phyloP scores from a whole-genome alignment of 2,888 invertebrate species.

The Onthophagus sagittarius region DNA sequence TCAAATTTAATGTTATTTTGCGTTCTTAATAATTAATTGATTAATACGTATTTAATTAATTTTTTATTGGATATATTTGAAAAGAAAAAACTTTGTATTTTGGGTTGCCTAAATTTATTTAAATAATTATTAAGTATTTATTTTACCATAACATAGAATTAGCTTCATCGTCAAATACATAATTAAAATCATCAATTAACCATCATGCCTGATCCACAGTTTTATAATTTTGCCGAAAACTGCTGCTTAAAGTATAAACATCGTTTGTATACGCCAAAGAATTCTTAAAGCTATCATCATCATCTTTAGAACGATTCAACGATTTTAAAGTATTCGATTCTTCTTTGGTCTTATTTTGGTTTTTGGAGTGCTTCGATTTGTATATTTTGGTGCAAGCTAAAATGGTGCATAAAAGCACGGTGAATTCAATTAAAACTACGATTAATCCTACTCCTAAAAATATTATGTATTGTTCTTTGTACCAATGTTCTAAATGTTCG shows the following conservation, averaged over 20 bases:
- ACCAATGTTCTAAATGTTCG: slow-evolving; percentile 69
- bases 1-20: background rate
- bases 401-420: slow-evolving; percentile 66
- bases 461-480: slow-evolving; percentile 68
- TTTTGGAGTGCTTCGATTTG: slow-evolving; percentile 50
- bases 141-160: slow-evolving; percentile 60
- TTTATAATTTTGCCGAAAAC: slow-evolving; percentile 45
- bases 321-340: slow-evolving; percentile 13
- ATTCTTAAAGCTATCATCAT: slow-evolving; percentile 10
- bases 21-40: too few relatives aligned
- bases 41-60: too few relatives aligned
- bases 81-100: too few relatives aligned
- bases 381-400: slow-evolving; percentile 65
- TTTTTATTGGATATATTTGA: too few relatives aligned
- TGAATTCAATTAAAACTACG: slow-evolving; percentile 69
- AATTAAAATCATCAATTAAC: slow-evolving; percentile 39
- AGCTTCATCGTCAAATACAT: slow-evolving; percentile 54
- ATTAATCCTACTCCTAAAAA: slow-evolving; percentile 64
- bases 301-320: background rate
- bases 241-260: slow-evolving; percentile 44
- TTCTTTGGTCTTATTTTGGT: slow-evolving; percentile 18
- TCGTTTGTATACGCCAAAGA: slow-evolving; percentile 41
- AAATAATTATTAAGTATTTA: background rate
- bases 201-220: slow-evolving; percentile 45
- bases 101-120: too few relatives aligned